Percentiles rank a stretch among this genome's conserved stretches.
Conservation (phyloP, 2,888 invertebrate genomes). For the Leptinotarsa peninsularis region DNA sequence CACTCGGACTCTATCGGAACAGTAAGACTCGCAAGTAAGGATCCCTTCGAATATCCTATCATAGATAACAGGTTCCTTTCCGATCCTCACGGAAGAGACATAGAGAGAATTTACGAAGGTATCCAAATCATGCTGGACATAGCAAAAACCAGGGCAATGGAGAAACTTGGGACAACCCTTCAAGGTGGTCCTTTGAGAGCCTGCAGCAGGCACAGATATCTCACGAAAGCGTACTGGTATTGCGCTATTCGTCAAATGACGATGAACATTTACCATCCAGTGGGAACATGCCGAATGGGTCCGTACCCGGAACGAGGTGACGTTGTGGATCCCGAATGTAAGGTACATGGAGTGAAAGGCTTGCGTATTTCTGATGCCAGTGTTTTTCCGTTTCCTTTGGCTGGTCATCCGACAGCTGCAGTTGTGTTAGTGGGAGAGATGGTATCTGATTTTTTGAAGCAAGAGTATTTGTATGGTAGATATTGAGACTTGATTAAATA, state of each 20-base stretch:
- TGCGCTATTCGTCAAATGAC: constrained; percentile 66
- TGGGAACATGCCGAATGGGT: constrained; percentile 69
- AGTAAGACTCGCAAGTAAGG: constrained; percentile 65
- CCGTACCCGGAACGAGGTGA: constrained; percentile 70
- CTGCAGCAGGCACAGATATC: constrained; percentile 67
- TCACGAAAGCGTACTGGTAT: constrained; percentile 76
- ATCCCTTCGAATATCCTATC: constrained; percentile 65
- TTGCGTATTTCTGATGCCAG: constrained; percentile 77
- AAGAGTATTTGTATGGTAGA: constrained; percentile 30
- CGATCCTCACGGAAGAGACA: constrained; percentile 64
- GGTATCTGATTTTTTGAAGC: constrained; percentile 68
- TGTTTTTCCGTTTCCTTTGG: constrained; percentile 72
- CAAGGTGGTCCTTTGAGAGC: constrained; percentile 52
- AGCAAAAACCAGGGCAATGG: constrained; percentile 68
- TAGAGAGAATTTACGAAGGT: constrained; percentile 69
- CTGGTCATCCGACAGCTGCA: constrained; percentile 77
- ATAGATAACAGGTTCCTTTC: constrained; percentile 78
- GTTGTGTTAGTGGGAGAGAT: constrained; percentile 79
- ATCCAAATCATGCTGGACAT: constrained; percentile 63
- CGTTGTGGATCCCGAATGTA: constrained; percentile 73
- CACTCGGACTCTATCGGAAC: constrained; percentile 69
- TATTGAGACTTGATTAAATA: neutral
- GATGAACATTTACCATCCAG: constrained; percentile 41
- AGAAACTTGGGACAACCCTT: constrained; percentile 66
- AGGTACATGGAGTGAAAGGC: constrained; percentile 71